Base-by-base conservation (phyloP, 2,113 vertebrate genomes). In the Heteronetta atricapilla region DNA sequence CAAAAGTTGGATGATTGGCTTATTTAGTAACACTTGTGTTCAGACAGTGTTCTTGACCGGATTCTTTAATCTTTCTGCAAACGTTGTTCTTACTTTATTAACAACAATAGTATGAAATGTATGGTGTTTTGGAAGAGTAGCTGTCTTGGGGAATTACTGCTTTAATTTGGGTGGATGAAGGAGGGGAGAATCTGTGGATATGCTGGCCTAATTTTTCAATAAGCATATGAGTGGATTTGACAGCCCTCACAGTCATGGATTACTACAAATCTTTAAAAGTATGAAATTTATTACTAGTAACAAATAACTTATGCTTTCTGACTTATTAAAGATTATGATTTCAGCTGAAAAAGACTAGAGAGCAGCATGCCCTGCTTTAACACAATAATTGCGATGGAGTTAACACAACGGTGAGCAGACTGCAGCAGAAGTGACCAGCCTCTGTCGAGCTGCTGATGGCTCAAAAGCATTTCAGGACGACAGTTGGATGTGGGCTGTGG, bases 21-120 rank as follows among this genome's bases (percentile, higher is more conserved):
- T 91, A 85, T 94, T 97, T 56, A 93, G 75, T 92, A 93, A 91
- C 75, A 48, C 69, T 72, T 75, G 59, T 72, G 36, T 86, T 85
- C 83, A 76, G 63, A 36, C 62, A 59, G 28, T 8, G 9, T 84
- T 91, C 83, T 63, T 96, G 91, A 94, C 87, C 83, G 44, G 82
- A 87, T 94, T 97, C 93, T 86, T 82, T 90, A 90, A 89, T 82
- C 68, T 86, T 94, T 90, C 88, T 93, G 68, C 84, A 94, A 75
- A 90, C 59, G 36, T 34, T 64, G 36, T 77, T 96, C 91, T 29
- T 89, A 42, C 84, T 94, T 91, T 88, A 86, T 94, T 94, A 95
- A 89, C 92, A 92, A 76, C 67, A 73, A 42, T 44, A 62, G 10
- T 79, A 91, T 91, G 83, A 92, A 66, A 42, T 31, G 48, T 63